These are phyloP conservation scores for Galbula dea DNA, from an alignment of 2,113 vertebrate genomes.

Conservation along the genomic window DNA sequence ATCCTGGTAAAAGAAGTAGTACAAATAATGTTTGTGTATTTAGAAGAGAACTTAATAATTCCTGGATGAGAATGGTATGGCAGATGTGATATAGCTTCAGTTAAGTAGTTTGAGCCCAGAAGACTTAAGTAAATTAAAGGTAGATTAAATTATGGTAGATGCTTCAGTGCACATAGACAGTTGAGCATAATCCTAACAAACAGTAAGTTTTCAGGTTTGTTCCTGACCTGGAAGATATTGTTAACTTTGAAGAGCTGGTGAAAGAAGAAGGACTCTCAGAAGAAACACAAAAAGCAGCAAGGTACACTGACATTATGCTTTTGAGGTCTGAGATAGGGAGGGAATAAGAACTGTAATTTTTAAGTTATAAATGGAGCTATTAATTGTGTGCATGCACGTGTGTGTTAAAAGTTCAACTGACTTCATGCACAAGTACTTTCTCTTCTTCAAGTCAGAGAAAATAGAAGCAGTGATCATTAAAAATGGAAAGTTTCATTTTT, in stretches of 20 bases:
- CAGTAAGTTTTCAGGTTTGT: constrained; percentile 84
- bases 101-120: not conserved
- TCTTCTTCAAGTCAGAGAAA: not conserved
- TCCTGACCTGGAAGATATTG: constrained; percentile 97
- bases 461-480: not conserved
- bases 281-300: constrained; percentile 90
- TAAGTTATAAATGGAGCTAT: not conserved
- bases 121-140: not conserved
- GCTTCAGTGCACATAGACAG: not conserved
- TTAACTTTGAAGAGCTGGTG: constrained; percentile 97
- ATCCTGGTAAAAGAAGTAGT: not conserved
- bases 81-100: not conserved
- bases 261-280: constrained; percentile 94
- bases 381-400: not conserved
- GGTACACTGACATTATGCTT: constrained; percentile 67
- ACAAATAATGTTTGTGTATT: not conserved
- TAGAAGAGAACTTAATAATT: not conserved
- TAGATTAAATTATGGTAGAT: not conserved
- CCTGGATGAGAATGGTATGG: not conserved
- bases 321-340: not conserved
- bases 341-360: not conserved
- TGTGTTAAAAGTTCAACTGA: not conserved
- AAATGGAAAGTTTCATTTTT: not conserved
- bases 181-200: constrained; percentile 4
- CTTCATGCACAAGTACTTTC: not conserved